Evolutionary conservation across 2,113 vertebrate species (phyloP).

Genomic region (Dryoscopus gambensis): DNA sequence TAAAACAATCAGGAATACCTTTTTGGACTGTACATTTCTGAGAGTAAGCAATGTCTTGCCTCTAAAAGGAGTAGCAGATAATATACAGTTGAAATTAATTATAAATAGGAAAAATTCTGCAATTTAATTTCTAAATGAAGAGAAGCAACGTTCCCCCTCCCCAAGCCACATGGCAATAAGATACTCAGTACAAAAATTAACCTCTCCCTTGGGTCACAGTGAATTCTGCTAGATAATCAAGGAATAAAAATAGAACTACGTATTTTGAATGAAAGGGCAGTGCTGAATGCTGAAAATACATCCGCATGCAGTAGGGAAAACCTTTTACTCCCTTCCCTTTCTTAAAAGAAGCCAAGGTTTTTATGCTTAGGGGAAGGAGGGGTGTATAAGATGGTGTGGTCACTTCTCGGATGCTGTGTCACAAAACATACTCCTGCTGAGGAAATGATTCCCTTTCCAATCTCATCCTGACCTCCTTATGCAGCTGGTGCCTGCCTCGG

Average conservation of each 20-base stretch:
- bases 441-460: neutral
- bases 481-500: neutral
- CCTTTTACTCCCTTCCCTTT: neutral
- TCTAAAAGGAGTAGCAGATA: neutral
- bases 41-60: neutral
- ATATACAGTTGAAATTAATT: neutral
- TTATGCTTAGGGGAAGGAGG: neutral
- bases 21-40: neutral
- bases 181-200: neutral
- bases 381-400: neutral
- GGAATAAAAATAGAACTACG: slow-evolving; percentile 19
- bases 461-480: neutral
- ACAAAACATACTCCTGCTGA: neutral
- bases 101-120: neutral
- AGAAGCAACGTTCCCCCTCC: neutral
- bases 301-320: neutral
- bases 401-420: neutral
- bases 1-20: slow-evolving; percentile 3
- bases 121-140: neutral
- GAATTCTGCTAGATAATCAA: neutral
- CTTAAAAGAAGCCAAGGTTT: neutral
- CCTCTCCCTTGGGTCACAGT: neutral
- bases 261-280: neutral
- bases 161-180: neutral
- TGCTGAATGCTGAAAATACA: neutral